Evolutionary conservation across 2,113 vertebrate species (phyloP), one percentile per base, ranked within the genome.

Genomic region (Polypterus senegalus): DNA sequence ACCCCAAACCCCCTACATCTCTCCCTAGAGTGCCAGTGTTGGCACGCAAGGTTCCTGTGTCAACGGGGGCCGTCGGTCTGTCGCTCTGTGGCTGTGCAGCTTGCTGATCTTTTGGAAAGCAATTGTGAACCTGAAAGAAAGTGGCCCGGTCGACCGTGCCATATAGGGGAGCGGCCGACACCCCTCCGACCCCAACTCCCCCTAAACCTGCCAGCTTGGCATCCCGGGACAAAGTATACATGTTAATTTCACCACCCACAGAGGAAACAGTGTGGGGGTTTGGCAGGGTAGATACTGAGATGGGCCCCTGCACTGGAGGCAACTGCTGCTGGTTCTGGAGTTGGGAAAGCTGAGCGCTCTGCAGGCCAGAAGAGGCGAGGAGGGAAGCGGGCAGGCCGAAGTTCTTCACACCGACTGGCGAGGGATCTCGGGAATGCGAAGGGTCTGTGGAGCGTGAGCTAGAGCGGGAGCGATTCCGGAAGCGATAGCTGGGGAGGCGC

Each of bases 401-500:
- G 82, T 80, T 85, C 65, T 86, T 86, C 6, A 82, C 78, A 48
- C 77, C 83, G 4, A 82, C 81, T 1, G 85, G 86, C 9, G 86
- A 87, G 54, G 83, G 83, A 75, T 88, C 84, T 60, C 82, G 81
- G 47, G 85, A 88, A 66, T 87, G 89, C 9, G 90, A 91, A 27
- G 90, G 90, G 77, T 94, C 91, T 2, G 88, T 92, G 74, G 92
- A 91, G 65, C 86, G 89, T 54, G 92, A 92, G 59, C 88, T 91
- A 67, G 91, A 92, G 69, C 90, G 89, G 9, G 84, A 87, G 64
- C 90, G 83, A 73, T 88, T 89, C 63, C 91, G 90, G 81, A 92
- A 92, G 70, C 91, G 92, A 80, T 94, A 94, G 83, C 90, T 90
- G 71, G 92, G 92, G 66, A 94, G 77, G 65, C 91, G 90, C 59